phyloP scores from a whole-genome alignment of 2,888 invertebrate species.

The Odontocolon sp. region DNA sequence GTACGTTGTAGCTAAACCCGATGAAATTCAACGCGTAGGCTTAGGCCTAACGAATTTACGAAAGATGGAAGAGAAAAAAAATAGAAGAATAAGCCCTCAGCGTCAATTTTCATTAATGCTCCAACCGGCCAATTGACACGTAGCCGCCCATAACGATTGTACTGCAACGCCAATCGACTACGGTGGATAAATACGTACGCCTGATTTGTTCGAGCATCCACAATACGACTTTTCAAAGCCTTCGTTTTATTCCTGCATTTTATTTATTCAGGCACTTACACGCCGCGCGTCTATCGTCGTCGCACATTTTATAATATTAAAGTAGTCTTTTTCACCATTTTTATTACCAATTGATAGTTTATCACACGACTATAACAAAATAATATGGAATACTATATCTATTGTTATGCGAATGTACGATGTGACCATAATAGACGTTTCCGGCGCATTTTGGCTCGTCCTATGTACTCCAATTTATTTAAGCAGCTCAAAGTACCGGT shows the following conservation, averaged over 20 bases:
- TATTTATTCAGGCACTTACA: neutral
- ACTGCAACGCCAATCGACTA: conserved; percentile 6
- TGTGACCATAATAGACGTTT: conserved; percentile 3
- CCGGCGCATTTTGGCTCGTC: neutral
- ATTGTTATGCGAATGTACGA: conserved; percentile 21
- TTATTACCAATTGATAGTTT: conserved; percentile 55
- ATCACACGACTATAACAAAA: neutral
- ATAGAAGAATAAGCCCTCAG: conserved; percentile 67
- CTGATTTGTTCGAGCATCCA: neutral
- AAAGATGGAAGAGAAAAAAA: conserved; percentile 1
- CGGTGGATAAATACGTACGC: conserved; percentile 13
- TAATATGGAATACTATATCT: neutral
- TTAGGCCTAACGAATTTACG: conserved; percentile 16
- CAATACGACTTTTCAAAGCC: neutral
- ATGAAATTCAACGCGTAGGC: conserved; percentile 31
- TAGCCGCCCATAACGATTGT: conserved; percentile 29
- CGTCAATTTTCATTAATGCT: conserved; percentile 73
- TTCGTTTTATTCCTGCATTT: neutral
- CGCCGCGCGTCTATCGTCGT: conserved; percentile 9
- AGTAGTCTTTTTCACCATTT: conserved; percentile 59
- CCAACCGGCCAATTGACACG: conserved; percentile 62
- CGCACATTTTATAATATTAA: conserved; percentile 43
- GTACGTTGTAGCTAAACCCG: conserved; percentile 10
- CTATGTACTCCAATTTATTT: conserved; percentile 23
- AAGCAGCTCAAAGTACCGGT: conserved; percentile 1